Conservation (phyloP, 1,140 invertebrate genomes). For the Phymorhynchus buccinoides region DNA sequence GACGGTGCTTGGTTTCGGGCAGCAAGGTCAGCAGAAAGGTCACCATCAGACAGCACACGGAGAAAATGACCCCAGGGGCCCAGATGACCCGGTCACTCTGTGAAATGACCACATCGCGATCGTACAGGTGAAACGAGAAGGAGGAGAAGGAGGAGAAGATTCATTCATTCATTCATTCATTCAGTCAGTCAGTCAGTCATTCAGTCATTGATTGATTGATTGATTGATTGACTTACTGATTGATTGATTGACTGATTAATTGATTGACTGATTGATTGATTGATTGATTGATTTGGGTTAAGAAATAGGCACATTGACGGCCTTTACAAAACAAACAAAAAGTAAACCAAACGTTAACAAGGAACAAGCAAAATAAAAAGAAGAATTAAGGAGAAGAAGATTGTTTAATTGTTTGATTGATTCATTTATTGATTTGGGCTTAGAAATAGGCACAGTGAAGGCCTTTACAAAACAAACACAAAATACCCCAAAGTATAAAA, state of each 20-base stretch:
- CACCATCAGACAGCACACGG: conserved; percentile 27
- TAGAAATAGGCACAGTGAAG: not conserved
- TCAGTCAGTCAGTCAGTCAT: not conserved
- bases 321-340: not conserved
- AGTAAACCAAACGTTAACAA: not conserved
- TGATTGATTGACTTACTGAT: too few relatives aligned
- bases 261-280: too few relatives aligned
- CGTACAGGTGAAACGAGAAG: not conserved
- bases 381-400: not conserved
- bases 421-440: too few relatives aligned
- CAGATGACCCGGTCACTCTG: conserved; percentile 41
- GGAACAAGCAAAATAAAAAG: not conserved
- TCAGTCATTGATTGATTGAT: too few relatives aligned
- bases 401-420: not conserved
- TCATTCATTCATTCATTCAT: not conserved
- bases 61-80: conserved; percentile 45
- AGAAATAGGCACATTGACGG: not conserved
- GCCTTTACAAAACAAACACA: too few relatives aligned
- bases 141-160: too few relatives aligned
- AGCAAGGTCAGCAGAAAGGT: conserved; percentile 45
- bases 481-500: too few relatives aligned
- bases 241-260: too few relatives aligned
- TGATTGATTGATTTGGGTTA: too few relatives aligned
- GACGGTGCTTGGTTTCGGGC: conserved; percentile 46
- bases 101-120: not conserved